Evolutionary conservation across 2,888 invertebrate species (phyloP), one percentile per base, ranked within the genome.

Genomic region (Drosophila phalerata): DNA sequence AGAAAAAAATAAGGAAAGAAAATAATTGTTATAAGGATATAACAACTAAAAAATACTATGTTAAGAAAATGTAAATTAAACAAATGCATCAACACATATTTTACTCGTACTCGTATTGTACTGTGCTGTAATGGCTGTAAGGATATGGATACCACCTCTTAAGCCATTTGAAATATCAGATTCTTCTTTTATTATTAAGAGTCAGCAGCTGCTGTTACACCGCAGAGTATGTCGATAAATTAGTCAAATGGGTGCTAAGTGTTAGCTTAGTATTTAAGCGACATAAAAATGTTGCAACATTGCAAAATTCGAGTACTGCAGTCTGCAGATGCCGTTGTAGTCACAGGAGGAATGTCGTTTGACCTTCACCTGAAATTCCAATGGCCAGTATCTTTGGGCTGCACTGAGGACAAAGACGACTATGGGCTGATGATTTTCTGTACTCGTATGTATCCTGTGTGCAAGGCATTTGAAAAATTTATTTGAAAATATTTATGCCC

Each of bases 361-460:
- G 85, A 86, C 87, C 87, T 82, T 85, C 80, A 85, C 84, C 81
- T 84, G 81, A 55, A 81, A 86, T 81, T 60, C 69, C 66, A 57
- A 61, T 73, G 81, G 64, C 60, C 68, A 66, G 37, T 53, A 42
- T 51, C 53, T 30, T 42, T 48, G 45, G 65, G 42, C 37, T 28
- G 56, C 48, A 64, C 30, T 45, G 19, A 11, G 58, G 40, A 67
- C 30, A 40, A 53, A 57, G 68, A 47, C 28, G 6, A 49, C n/a
- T 25, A 48, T 40, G 58, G 30, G 28, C 19, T 32, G 28, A 40
- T 42, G 40, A 55, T 45, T 45, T 32, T 13, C 32, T 51, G 64
- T 68, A 56, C 15, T 25, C 52, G 64, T 68, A 53, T 67, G 60
- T 8, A 37, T 10, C 30, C 22, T 42, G 62, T 58, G 57, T 68